These are phyloP conservation scores for Styela plicata DNA, from an alignment of 23 tunicate species.

Conservation along the genomic window DNA sequence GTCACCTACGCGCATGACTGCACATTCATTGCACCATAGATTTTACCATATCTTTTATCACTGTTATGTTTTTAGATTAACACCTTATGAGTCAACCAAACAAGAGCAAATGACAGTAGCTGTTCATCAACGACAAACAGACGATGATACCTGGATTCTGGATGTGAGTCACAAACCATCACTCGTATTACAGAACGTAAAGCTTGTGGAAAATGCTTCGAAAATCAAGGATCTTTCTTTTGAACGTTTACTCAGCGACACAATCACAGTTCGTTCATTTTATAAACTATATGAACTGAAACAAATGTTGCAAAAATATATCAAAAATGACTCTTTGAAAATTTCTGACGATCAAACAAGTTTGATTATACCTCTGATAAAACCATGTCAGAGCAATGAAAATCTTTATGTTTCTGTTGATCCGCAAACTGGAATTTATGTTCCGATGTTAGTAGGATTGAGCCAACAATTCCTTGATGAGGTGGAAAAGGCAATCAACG, in stretches of 20 bases:
- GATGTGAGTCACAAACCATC: slow-evolving; percentile 63
- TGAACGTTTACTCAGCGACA: slow-evolving; percentile 60
- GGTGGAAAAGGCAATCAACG: slow-evolving; percentile 81
- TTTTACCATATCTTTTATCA: too few species aligned
- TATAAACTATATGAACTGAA: slow-evolving; percentile 46
- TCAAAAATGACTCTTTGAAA: slow-evolving; percentile 44
- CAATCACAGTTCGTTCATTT: slow-evolving; percentile 59
- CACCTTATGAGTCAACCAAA: neutral
- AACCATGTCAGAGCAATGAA: slow-evolving; percentile 22
- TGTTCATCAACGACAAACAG: slow-evolving; percentile 12
- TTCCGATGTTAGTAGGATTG: slow-evolving; percentile 47
- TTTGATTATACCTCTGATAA: slow-evolving; percentile 73
- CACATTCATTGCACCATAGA: too few species aligned
- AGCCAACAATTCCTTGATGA: slow-evolving; percentile 42
- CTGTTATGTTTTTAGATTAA: neutral
- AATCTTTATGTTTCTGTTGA: slow-evolving; percentile 65
- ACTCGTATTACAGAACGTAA: slow-evolving; percentile 38
- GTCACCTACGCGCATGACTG: too few species aligned
- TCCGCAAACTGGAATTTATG: slow-evolving; percentile 93
- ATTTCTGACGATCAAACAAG: slow-evolving; percentile 35
- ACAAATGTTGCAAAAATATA: slow-evolving; percentile 60
- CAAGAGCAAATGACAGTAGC: slow-evolving; percentile 2
- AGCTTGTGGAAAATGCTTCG: slow-evolving; percentile 50
- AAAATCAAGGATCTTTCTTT: slow-evolving; percentile 70
- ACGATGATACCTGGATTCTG: slow-evolving; percentile 7